Evolutionary conservation across 2,888 invertebrate species (phyloP), one percentile per base, ranked within the genome.

Genomic region (Laothoe populi): DNA sequence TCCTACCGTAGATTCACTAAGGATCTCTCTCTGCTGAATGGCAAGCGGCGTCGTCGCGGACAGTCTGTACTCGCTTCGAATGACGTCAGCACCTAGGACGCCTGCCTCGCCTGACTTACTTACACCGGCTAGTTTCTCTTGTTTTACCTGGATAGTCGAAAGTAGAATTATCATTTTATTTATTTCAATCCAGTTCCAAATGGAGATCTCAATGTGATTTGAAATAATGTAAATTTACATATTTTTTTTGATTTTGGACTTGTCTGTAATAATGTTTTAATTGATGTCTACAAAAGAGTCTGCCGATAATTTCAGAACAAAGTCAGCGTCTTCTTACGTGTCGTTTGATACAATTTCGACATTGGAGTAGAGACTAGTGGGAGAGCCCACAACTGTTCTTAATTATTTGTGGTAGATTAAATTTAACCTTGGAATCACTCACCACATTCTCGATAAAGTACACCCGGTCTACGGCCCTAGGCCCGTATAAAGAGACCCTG

Each of bases 381-480:
- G 4, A 26, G 4, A 26, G 26, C 5, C 26, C 26, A 26, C 2
- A 26, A 26, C 5, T 5, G 5, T 5, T 4, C 2, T 26, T 26
- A 4, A 26, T 26, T 5, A 26, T 5, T 26, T 26, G 4, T 5
- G 4, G 40, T 5, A 5, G 40, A 40, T 40, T 26, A 5, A 4
- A 4, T 5, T 26, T 26, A 4, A 4, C 26, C 26, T 2, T 26
- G 5, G 21, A 8, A n/a, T 16, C n/a, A 73, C 93, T 89, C 71
- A 96, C 96, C 93, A 96, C 93, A 83, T 96, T 95, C 82, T 97
- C 97, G 49, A 97, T 93, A 74, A 96, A 94, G 78, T 96, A 97
- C 0, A 97, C 96, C 44, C 96, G 93, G 79, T 97, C 97, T 0
- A 96, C 95, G 74, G 97, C 96, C 68, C 95, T 94, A 0, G 94